These are phyloP conservation scores for Rhynchopsitta pachyrhyncha DNA, from an alignment of 2,113 vertebrate species.

Conservation along the genomic window DNA sequence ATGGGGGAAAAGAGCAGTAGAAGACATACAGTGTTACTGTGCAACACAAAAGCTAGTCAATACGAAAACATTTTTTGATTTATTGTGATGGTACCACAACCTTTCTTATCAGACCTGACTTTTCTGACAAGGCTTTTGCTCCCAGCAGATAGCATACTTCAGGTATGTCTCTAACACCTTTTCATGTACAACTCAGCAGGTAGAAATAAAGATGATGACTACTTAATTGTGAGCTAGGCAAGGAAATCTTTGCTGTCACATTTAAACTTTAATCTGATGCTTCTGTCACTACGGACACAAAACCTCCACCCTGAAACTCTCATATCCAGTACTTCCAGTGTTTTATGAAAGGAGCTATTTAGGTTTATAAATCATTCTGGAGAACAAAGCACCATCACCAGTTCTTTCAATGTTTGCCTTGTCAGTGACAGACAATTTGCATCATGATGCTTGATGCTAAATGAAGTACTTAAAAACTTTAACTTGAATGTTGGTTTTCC, in stretches of 20 bases:
- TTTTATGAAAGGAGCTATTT: slow-evolving; percentile 5
- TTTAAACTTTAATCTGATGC: neutral
- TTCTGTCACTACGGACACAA: slow-evolving; percentile 14
- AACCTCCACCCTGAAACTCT: slow-evolving; percentile 10
- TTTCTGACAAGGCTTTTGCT: slow-evolving; percentile 24
- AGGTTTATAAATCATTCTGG: neutral
- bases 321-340: slow-evolving; percentile 33
- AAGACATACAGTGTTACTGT: slow-evolving; percentile 35
- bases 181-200: slow-evolving; percentile 29
- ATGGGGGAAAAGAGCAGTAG: neutral
- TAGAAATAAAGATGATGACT: neutral
- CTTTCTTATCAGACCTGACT: neutral
- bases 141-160: slow-evolving; percentile 20
- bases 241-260: slow-evolving; percentile 28
- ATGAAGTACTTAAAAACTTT: slow-evolving; percentile 24
- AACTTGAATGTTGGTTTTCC: slow-evolving; percentile 19
- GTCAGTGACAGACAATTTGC: slow-evolving; percentile 1
- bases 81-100: slow-evolving; percentile 34
- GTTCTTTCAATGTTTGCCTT: neutral
- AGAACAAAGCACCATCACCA: neutral
- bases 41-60: slow-evolving; percentile 49
- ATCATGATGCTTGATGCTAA: neutral
- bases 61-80: slow-evolving; percentile 25
- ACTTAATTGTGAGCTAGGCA: slow-evolving; percentile 9
- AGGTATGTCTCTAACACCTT: slow-evolving; percentile 2